phyloP scores from a whole-genome alignment of 2,797 vertebrate genomes.

The Steatocranus sp. region DNA sequence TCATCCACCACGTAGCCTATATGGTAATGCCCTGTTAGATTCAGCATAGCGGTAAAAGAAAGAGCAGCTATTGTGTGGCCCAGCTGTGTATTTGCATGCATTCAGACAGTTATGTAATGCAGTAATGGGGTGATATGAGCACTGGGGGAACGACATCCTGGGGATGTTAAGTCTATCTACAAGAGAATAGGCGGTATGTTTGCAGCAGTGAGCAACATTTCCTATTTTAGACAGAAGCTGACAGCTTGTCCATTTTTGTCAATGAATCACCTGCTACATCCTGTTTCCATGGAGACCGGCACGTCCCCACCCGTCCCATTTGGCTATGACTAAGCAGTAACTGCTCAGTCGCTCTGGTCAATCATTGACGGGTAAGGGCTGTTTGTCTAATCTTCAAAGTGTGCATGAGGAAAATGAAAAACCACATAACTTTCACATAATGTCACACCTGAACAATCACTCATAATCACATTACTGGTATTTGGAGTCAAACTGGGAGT shows the following conservation, averaged over 20 bases:
- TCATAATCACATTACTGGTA: not conserved
- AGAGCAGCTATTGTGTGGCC: constrained; percentile 30
- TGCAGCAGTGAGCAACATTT: not conserved
- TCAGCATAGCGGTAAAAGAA: not conserved
- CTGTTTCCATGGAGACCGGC: constrained; percentile 33
- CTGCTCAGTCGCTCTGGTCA: not conserved
- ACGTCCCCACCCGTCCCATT: not conserved
- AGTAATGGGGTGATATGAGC: not conserved
- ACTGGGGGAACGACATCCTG: not conserved
- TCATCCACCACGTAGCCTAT: not conserved
- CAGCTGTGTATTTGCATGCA: constrained; percentile 41
- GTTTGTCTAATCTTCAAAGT: not conserved
- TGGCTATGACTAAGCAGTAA: not conserved
- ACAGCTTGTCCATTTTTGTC: constrained; percentile 12
- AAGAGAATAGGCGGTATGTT: not conserved
- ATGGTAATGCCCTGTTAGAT: not conserved
- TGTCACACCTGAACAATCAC: not conserved
- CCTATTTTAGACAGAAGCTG: constrained; percentile 29
- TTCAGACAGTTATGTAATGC: constrained; percentile 29
- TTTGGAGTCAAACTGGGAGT: not conserved
- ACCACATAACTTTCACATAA: not conserved
- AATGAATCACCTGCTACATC: constrained; percentile 21
- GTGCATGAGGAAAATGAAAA: not conserved
- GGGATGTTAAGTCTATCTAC: constrained; percentile 10
- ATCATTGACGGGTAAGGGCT: not conserved